Percentiles rank a stretch among this genome's conserved stretches.
These are phyloP conservation scores for Lasioglossum lativentre DNA, from an alignment of 2,888 invertebrate species.

Conservation along the genomic window DNA sequence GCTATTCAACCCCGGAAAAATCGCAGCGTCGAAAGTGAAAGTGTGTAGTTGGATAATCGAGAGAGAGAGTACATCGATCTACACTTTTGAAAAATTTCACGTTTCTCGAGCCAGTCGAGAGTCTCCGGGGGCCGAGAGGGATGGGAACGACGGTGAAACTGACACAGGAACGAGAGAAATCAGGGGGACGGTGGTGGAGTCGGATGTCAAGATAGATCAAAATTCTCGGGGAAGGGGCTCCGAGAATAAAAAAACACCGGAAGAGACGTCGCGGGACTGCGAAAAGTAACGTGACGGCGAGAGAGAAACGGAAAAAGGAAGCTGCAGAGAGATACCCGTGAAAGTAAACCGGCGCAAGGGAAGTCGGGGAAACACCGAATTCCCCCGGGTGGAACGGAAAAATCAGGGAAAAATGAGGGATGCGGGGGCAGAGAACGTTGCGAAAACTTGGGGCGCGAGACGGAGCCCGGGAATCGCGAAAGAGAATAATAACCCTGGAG, in stretches of 20 bases:
- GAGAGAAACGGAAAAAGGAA: not conserved
- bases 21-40: not conserved
- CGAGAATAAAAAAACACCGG: not conserved
- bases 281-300: not conserved
- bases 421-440: not conserved
- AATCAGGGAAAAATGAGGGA: conserved; percentile 35
- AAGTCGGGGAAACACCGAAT: conserved; percentile 28
- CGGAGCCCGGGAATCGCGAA: conserved; percentile 15
- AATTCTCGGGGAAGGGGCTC: conserved; percentile 3
- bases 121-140: not conserved
- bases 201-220: conserved; percentile 7
- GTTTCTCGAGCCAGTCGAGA: not conserved
- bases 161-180: not conserved
- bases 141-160: conserved; percentile 3
- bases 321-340: not conserved
- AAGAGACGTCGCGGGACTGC: conserved; percentile 3
- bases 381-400: conserved; percentile 23
- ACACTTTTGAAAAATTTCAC: not conserved
- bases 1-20: not conserved
- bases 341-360: conserved; percentile 3
- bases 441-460: conserved; percentile 3
- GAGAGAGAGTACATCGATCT: not conserved
- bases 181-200: not conserved
- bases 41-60: not conserved
- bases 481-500: not conserved